Evolutionary conservation across 2,888 invertebrate species (phyloP), one percentile per base, ranked within the genome.

Genomic region (Mythimna albipuncta): DNA sequence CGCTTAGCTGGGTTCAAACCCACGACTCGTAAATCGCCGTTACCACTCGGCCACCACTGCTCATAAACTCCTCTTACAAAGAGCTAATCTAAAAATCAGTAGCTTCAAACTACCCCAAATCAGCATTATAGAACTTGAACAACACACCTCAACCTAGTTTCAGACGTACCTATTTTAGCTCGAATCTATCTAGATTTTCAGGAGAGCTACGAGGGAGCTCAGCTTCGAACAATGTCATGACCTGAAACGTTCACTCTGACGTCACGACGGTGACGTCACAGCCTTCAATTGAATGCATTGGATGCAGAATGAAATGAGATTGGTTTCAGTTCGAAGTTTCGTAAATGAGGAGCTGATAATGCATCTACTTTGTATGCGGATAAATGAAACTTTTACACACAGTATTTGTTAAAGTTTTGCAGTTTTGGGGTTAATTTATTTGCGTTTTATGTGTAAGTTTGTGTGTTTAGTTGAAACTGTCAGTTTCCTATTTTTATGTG

Each of bases 171-270:
- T 58, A 72, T 41, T 50, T 41, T 32, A 47, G 32, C 35, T 21
- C 16, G n/a, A 63, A 54, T 75, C 47, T 47, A 66, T 54, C 64
- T 58, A 66, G 62, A 73, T 71, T 73, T 71, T n/a, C 73, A 78
- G 82, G 68, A 71, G 52, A 64, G 58, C 41, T 16, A 54, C 32
- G 11, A 57, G 61, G 52, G 44, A 26, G 55, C 38, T 50, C 47
- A 16, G 11, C 50, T 69, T 38, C 47, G 79, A 73, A 80, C 80
- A 66, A 61, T 69, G 75, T 58, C 70, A 55, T 82, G 82, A 80
- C 82, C 82, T 71, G 70, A 55, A 80, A 80, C 44, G 44, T 57
- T 79, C 79, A 66, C 35, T 62, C 66, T 69, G 72, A 73, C 81
- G 81, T 79, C 70, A 73, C n/a, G 35, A 10, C 5, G 2, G 38